A percentile compares a stretch with the other conserved stretches of the same genome.
phyloP scores from a whole-genome alignment of 2,797 vertebrate genomes.

The Smutsia gigantea region DNA sequence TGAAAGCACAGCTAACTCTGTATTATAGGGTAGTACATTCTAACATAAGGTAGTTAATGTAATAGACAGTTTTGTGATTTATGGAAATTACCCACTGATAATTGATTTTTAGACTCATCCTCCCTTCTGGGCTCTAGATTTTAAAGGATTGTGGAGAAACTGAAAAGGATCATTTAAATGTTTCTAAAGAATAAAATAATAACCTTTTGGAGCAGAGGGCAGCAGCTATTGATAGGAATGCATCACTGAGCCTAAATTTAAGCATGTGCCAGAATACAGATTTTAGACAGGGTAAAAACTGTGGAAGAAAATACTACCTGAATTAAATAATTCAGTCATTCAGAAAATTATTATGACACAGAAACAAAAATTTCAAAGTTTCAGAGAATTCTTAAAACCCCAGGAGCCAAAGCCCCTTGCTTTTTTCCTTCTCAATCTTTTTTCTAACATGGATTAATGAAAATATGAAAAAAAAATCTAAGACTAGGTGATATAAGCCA shows the following conservation, averaged over 20 bases:
- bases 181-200: slow-evolving; percentile 6
- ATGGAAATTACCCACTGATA: background rate
- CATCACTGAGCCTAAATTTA: background rate
- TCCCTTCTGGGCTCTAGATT: background rate
- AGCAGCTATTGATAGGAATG: background rate
- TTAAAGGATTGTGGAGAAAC: background rate
- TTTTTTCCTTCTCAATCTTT: background rate
- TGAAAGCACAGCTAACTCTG: background rate
- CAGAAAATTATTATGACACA: background rate
- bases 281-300: background rate
- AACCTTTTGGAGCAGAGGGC: background rate
- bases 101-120: background rate
- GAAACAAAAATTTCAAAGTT: background rate
- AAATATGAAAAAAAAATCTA: background rate
- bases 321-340: background rate
- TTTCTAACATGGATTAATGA: background rate
- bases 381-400: background rate
- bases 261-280: background rate
- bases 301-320: background rate
- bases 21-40: background rate
- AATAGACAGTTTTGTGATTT: background rate
- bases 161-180: background rate
- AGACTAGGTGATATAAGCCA: background rate
- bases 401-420: background rate
- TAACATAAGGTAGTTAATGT: background rate